phyloP scores from a whole-genome alignment of 2,888 invertebrate genomes.

The Troides oblongomaculatus region DNA sequence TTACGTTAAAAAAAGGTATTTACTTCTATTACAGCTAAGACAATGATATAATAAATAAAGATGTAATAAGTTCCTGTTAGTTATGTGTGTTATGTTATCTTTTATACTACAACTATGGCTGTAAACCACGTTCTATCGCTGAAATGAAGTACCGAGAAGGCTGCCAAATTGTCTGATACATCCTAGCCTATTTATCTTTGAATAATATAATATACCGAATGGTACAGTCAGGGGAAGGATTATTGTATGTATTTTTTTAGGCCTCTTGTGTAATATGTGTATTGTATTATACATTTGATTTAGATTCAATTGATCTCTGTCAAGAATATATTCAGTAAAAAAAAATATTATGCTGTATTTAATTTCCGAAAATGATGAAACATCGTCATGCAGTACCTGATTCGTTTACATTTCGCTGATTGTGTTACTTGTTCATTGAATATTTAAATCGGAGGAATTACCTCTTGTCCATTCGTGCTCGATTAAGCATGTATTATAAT shows the following conservation, averaged over 20 bases:
- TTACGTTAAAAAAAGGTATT: neutral
- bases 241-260: neutral
- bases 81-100: conserved; percentile 4
- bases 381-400: conserved; percentile 7
- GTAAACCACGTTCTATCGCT: conserved; percentile 23
- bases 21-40: neutral
- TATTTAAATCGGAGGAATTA: conserved; percentile 19
- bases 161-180: conserved; percentile 25
- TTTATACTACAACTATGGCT: conserved; percentile 15
- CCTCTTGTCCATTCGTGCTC: conserved; percentile 15
- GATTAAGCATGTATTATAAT: conserved; percentile 10
- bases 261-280: no score
- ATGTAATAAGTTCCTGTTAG: conserved; percentile 7
- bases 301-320: neutral
- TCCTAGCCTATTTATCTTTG: conserved; percentile 19
- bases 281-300: no score
- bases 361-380: conserved; percentile 12
- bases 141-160: conserved; percentile 16
- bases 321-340: neutral
- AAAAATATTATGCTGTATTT: conserved; percentile 12
- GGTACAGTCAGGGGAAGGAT: conserved; percentile 13
- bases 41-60: neutral
- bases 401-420: conserved; percentile 24
- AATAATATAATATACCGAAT: conserved; percentile 23
- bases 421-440: conserved; percentile 23